phyloP scores from a whole-genome alignment of 2,113 vertebrate genomes.

The Hemicordylus capensis region DNA sequence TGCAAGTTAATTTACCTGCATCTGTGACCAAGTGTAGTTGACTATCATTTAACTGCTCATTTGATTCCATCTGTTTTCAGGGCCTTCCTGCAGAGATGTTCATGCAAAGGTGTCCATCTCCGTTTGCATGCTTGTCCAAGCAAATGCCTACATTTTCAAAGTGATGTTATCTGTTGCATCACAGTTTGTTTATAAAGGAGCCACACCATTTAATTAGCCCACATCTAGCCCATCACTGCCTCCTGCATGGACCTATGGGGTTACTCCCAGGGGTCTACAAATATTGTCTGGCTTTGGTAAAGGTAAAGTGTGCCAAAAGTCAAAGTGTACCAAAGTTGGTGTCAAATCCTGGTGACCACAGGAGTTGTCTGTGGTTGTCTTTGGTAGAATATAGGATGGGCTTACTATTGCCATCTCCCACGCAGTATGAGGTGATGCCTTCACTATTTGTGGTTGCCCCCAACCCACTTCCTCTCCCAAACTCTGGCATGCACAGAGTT shows the following conservation, averaged over 20 bases:
- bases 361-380: too few relatives aligned
- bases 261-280: background rate
- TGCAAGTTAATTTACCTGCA: slow-evolving; percentile 50
- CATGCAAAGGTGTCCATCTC: fast-evolving
- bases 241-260: too few relatives aligned
- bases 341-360: too few relatives aligned
- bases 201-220: background rate
- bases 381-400: too few relatives aligned
- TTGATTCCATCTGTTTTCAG: background rate
- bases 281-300: background rate
- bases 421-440: too few relatives aligned
- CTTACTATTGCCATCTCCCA: too few relatives aligned
- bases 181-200: fast-evolving
- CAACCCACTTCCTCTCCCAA: background rate
- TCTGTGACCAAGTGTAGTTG: slow-evolving; percentile 37
- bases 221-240: too few relatives aligned
- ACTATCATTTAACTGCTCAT: slow-evolving; percentile 19
- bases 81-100: slow-evolving; percentile 1
- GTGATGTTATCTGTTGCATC: background rate
- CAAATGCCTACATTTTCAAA: background rate
- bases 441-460: background rate
- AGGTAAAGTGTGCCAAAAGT: too few relatives aligned
- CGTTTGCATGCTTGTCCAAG: fast-evolving
- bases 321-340: too few relatives aligned
- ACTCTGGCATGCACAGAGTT: too few relatives aligned